These are phyloP conservation scores for Picathartes gymnocephalus DNA, from an alignment of 2,113 vertebrate species.

Conservation along the genomic window DNA sequence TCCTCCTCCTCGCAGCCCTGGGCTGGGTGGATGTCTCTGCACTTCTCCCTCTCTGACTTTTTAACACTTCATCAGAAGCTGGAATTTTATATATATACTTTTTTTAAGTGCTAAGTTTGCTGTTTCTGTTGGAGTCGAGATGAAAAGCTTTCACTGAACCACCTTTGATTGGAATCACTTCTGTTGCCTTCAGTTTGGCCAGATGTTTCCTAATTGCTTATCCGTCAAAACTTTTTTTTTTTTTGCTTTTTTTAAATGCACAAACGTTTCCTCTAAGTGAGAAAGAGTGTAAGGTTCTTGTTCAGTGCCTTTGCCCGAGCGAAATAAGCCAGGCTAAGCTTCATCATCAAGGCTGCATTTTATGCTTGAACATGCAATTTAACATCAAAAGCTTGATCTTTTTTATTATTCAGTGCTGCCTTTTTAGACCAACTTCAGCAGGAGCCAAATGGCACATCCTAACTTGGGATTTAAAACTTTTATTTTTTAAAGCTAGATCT, in stretches of 20 bases:
- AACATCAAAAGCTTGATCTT: constrained; percentile 59
- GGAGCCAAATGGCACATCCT: constrained; percentile 52
- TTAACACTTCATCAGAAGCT: constrained; percentile 44
- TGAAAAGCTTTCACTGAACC: constrained; percentile 56
- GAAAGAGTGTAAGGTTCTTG: constrained; percentile 20
- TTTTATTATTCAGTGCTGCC: constrained; percentile 47
- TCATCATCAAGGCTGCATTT: constrained; percentile 37
- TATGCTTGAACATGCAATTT: constrained; percentile 58
- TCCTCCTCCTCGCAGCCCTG: neutral
- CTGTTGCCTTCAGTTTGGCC: constrained; percentile 46
- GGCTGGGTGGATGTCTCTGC: neutral
- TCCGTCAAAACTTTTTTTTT: constrained; percentile 2
- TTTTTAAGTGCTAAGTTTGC: constrained; percentile 27
- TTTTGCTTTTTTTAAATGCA: neutral
- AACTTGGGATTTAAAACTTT: constrained; percentile 44
- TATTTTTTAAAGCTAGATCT: constrained; percentile 18
- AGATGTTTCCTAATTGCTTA: constrained; percentile 67
- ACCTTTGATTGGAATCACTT: constrained; percentile 63
- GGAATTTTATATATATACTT: neutral
- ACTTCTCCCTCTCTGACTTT: neutral
- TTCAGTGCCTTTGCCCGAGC: neutral
- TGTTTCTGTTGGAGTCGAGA: constrained; percentile 23
- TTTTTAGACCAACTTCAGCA: constrained; percentile 34
- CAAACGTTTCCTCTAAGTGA: constrained; percentile 55
- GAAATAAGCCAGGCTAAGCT: constrained; percentile 49